These are phyloP conservation scores for Collichthys lucidus DNA, from an alignment of 2,113 vertebrate genomes.

Conservation along the genomic window DNA sequence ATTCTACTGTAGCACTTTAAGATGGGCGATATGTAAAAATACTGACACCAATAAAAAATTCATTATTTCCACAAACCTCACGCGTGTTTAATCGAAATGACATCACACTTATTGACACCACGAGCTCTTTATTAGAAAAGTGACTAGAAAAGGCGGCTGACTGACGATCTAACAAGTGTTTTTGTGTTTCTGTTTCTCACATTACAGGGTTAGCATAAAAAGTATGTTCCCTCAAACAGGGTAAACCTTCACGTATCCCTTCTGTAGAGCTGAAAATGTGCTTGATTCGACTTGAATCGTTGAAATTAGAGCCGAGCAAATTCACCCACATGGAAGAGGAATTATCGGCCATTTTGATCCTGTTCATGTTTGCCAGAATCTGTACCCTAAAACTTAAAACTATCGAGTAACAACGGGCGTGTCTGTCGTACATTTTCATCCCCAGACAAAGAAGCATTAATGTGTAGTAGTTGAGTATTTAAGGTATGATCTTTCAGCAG, in stretches of 20 bases:
- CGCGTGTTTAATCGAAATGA: constrained; percentile 16
- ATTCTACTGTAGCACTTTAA: constrained; percentile 76
- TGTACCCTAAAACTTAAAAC: constrained; percentile 1
- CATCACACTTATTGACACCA: constrained; percentile 25
- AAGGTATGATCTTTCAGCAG: neutral
- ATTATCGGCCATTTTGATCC: neutral
- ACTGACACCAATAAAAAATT: constrained; percentile 80
- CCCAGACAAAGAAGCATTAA: constrained; percentile 14
- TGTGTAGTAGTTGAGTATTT: neutral
- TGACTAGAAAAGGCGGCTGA: constrained; percentile 3
- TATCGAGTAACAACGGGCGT: neutral
- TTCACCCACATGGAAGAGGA: neutral
- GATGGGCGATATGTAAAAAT: constrained; percentile 48
- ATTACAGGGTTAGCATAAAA: constrained; percentile 34
- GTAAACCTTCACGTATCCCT: neutral
- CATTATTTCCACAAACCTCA: constrained; percentile 39
- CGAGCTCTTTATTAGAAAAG: constrained; percentile 56
- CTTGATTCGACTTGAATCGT: neutral
- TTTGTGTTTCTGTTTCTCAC: constrained; percentile 25
- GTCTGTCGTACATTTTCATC: constrained; percentile 6
- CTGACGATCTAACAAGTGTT: neutral
- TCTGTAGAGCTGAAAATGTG: neutral
- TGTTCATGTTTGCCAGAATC: neutral
- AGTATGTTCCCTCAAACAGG: constrained; percentile 10
- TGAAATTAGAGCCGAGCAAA: neutral